Evolutionary conservation across 2,113 vertebrate genomes (phyloP), one percentile per base, ranked within the genome.

Genomic region (Oceanites oceanicus): DNA sequence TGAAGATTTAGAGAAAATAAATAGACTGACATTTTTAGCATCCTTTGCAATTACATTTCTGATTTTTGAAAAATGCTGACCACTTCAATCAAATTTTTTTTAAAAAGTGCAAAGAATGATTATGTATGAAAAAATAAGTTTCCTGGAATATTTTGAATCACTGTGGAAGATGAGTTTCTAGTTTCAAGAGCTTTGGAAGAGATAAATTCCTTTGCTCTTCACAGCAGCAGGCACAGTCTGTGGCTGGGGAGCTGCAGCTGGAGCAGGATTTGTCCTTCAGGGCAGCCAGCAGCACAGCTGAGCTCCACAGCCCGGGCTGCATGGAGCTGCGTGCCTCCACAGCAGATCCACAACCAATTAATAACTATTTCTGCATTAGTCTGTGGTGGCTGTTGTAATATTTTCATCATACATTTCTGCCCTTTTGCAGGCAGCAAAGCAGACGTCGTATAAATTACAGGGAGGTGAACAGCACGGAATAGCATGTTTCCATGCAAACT

Each of bases 371-470:
- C 53, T 91, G 11, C 30, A 21, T 58, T 65, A 30, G 21, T 29
- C 38, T 52, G 1, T 42, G 36, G 49, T 58, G 49, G 40, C 5
- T 70, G 10, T 36, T 80, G 32, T 34, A 52, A 18, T 66, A 44
- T 66, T 59, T 80, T 66, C 16, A 8, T 45, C 2, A 2, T 17
- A 14, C 8, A 8, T 84, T 73, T 66, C 50, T 58, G 36, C 40
- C 56, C 36, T 70, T 84, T 49, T 65, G 30, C n/a, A 34, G 63
- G 38, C 58, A 76, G 63, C 49, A 66, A 47, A 49, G 11, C 5
- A 0, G 0, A 65, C 36, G 7, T 18, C 0, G 0, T 18, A 5
- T 30, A 30, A 62, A 23, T 34, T 32, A 44, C 15, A 53, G 22
- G 38, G 38, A 40, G 34, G 11, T 17, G 20, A 42, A 30, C 20